Conservation (phyloP, 2,113 vertebrate genomes). For the Peromyscus polionotus region DNA sequence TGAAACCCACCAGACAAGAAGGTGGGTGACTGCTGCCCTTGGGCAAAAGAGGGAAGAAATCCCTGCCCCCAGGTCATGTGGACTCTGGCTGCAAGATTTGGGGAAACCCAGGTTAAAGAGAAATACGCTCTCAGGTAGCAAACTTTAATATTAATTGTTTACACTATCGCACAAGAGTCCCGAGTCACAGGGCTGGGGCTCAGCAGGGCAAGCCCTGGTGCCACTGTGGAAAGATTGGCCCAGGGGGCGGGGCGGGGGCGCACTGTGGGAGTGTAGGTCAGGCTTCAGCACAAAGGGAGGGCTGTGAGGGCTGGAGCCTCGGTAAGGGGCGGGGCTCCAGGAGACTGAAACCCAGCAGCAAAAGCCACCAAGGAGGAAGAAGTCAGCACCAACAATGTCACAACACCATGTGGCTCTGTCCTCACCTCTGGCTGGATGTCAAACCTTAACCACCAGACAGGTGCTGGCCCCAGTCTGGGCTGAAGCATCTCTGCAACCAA, state of each 20-base stretch:
- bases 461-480: neutral
- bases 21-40: neutral
- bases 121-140: neutral
- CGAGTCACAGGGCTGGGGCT: no score
- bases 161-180: neutral
- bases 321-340: neutral
- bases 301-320: accelerated
- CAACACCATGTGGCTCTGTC: neutral
- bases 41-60: neutral
- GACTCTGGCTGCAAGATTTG: accelerated
- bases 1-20: neutral
- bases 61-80: neutral
- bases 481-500: accelerated
- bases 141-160: conserved; percentile 16
- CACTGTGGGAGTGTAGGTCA: neutral
- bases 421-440: neutral
- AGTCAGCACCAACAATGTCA: neutral
- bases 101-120: neutral
- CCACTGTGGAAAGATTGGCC: accelerated
- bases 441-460: neutral
- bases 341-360: conserved; percentile 63
- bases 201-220: neutral
- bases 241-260: neutral
- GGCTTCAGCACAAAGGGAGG: neutral
- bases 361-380: conserved; percentile 57